These are phyloP conservation scores for Caenorhabditis auriculariae DNA, from an alignment of 2,888 invertebrate genomes.

Conservation along the genomic window DNA sequence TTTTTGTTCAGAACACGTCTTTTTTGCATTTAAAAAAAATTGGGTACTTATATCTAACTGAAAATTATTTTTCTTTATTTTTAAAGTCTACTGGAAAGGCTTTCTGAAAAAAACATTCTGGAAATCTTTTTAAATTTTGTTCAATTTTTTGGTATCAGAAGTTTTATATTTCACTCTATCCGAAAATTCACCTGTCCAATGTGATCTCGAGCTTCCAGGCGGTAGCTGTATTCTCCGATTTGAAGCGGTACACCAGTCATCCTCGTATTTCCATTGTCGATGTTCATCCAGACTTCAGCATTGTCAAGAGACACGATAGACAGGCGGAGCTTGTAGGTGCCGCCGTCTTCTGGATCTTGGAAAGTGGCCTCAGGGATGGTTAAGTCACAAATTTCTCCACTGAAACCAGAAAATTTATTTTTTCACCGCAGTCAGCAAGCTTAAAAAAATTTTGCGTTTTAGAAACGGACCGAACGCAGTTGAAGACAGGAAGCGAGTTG, in stretches of 20 bases:
- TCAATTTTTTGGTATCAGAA: too few relatives aligned
- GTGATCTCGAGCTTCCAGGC: slow-evolving; percentile 54
- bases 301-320: slow-evolving; percentile 31
- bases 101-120: neutral
- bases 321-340: slow-evolving; percentile 41
- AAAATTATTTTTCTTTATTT: too few relatives aligned
- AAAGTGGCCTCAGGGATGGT: slow-evolving; percentile 52
- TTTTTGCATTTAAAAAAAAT: too few relatives aligned
- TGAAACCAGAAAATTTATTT: slow-evolving; percentile 19
- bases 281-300: slow-evolving; percentile 23
- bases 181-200: slow-evolving; percentile 19
- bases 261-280: slow-evolving; percentile 21
- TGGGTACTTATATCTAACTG: too few relatives aligned
- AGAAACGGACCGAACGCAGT: slow-evolving; percentile 9
- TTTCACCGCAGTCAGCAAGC: too few relatives aligned
- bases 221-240: slow-evolving; percentile 49
- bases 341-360: slow-evolving; percentile 55
- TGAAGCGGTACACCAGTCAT: slow-evolving; percentile 48
- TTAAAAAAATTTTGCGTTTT: neutral
- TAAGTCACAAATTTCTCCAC: slow-evolving; percentile 46
- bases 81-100: too few relatives aligned
- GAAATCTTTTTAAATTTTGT: neutral
- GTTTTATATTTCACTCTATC: too few relatives aligned
- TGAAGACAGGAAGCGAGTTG: slow-evolving; percentile 17
- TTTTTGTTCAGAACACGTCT: neutral